Evolutionary conservation across 2,113 vertebrate genomes (phyloP).

Genomic region (Aleadryas rufinucha): DNA sequence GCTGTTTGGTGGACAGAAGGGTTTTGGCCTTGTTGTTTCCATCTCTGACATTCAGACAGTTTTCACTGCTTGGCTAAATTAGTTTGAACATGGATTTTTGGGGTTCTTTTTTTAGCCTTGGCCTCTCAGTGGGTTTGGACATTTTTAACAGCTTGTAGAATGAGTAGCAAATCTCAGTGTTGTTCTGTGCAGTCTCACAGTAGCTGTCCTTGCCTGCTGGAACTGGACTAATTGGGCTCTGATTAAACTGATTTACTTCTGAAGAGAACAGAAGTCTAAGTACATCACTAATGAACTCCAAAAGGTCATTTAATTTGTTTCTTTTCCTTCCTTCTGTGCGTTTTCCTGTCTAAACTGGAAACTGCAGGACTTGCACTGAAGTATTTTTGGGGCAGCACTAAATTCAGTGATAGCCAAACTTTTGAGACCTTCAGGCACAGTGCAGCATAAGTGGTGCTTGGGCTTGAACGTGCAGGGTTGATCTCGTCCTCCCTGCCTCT

Average conservation of each 20-base stretch:
- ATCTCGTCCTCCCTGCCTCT: accelerated
- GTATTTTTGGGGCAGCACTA: background rate
- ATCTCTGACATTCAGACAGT: background rate
- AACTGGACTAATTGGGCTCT: background rate
- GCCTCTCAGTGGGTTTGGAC: background rate
- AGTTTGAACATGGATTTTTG: background rate
- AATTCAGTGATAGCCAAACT: background rate
- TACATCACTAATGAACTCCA: background rate
- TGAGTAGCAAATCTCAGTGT: background rate
- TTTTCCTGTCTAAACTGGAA: background rate
- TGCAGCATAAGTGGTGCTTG: background rate
- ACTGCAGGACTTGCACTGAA: background rate
- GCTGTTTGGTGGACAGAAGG: background rate
- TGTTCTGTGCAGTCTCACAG: background rate
- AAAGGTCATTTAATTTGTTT: background rate
- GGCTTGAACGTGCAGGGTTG: background rate
- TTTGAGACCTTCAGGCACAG: background rate
- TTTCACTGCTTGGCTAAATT: background rate
- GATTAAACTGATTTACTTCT: constrained; percentile 38
- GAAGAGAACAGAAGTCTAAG: background rate
- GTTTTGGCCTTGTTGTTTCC: background rate
- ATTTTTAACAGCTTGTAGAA: background rate
- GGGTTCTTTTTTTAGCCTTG: background rate
- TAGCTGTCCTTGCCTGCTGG: background rate
- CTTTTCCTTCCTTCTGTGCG: background rate